Conservation (phyloP, 2,888 invertebrate genomes). For the Noctua pronuba region DNA sequence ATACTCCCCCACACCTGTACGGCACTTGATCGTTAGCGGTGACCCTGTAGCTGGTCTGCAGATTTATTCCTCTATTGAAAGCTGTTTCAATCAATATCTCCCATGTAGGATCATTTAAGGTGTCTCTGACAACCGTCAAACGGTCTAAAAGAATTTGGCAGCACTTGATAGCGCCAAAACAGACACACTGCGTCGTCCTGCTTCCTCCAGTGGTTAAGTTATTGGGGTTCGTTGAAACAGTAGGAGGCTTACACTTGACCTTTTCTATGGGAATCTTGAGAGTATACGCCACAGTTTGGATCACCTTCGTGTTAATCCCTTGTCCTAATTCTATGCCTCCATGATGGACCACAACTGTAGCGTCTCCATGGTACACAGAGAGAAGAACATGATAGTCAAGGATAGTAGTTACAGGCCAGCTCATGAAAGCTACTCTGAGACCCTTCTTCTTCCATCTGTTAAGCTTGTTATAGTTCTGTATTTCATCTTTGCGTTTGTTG, state of each 20-base stretch:
- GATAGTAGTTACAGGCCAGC: conserved; percentile 90
- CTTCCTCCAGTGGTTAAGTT: conserved; percentile 92
- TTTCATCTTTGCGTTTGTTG: conserved; percentile 87
- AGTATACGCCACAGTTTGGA: conserved; percentile 92
- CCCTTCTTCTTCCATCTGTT: conserved; percentile 96
- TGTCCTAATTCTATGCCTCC: conserved; percentile 95
- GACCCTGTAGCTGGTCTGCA: conserved; percentile 79
- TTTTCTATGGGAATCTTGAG: conserved; percentile 92
- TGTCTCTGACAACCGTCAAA: conserved; percentile 83
- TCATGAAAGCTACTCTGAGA: conserved; percentile 92
- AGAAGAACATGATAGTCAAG: conserved; percentile 91
- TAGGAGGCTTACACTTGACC: conserved; percentile 92
- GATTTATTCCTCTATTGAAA: conserved; percentile 77
- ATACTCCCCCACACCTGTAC: conserved; percentile 89
- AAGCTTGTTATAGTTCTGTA: conserved; percentile 91
- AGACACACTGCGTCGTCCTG: conserved; percentile 77
- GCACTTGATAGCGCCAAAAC: conserved; percentile 81
- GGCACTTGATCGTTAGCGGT: conserved; percentile 74
- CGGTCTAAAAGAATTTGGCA: conserved; percentile 89
- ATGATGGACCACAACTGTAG: conserved; percentile 93
- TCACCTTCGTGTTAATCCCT: conserved; percentile 93
- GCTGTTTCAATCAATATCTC: conserved; percentile 88
- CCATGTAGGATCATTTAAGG: conserved; percentile 87
- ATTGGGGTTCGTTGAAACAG: conserved; percentile 92
- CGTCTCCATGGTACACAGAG: conserved; percentile 93